A percentile compares a stretch with the other conserved stretches of the same genome.
Evolutionary conservation across 2,888 invertebrate species (phyloP).

Genomic region (Eumacrocentrus americanus): DNA sequence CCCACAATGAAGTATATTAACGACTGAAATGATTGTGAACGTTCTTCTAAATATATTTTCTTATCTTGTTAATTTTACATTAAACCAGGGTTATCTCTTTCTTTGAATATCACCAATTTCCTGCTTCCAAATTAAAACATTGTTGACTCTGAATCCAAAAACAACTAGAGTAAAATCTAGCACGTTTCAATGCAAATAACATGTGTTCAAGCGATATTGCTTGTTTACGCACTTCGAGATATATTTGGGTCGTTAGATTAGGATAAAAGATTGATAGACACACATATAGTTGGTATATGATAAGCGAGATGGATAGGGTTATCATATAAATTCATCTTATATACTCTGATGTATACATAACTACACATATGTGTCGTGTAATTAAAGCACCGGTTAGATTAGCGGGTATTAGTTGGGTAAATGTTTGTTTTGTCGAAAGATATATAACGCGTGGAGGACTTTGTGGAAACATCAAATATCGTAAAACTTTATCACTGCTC

Average conservation of each 20-base stretch:
- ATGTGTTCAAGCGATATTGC: no score
- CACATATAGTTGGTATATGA: neutral
- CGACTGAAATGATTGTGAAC: no score
- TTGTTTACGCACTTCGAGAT: neutral
- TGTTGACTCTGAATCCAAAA: no score
- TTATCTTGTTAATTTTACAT: no score
- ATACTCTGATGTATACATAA: neutral
- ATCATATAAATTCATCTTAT: neutral
- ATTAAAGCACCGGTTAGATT: conserved; percentile 16
- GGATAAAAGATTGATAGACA: neutral
- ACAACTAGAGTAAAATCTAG: no score
- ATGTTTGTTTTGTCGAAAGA: conserved; percentile 5
- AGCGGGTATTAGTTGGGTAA: conserved; percentile 12
- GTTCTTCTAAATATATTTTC: no score
- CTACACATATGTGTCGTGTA: conserved; percentile 4
- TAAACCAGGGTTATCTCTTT: no score
- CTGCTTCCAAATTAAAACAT: no score
- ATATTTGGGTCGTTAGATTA: neutral
- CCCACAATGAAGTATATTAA: no score
- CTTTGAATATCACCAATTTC: no score
- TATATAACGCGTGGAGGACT: conserved; percentile 1
- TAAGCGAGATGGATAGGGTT: neutral
- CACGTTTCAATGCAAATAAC: neutral
- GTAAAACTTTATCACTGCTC: neutral
- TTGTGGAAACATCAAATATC: conserved; percentile 12